Base-by-base conservation (phyloP, 2,113 vertebrate genomes). In the Cololabis saira region DNA sequence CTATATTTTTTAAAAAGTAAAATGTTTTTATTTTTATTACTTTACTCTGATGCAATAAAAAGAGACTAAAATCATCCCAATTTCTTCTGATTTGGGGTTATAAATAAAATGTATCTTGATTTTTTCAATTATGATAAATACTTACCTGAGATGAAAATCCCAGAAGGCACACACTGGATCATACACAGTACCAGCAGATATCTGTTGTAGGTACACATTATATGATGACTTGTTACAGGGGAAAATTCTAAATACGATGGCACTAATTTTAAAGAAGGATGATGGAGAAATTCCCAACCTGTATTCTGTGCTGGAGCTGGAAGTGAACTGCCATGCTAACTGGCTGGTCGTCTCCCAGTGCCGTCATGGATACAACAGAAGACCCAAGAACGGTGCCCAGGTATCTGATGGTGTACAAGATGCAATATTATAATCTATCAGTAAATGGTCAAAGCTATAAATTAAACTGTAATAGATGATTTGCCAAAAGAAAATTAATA, bases 131-230 rank as follows among this genome's bases (percentile, higher is more conserved):
- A 24, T 48, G 2, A n/a, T 17, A 27, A 0, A 13, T 64, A 70
- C 92, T 90, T 64, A 94, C 93, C 1, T 84, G 24, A 92, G 81
- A 30, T 84, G 79, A 74, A 92, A 96, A 90, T 98, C 93, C 96
- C 96, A 98, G 84, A 96, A 99, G 50, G 93, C 95, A 50, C 96
- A 99, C 21, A 97, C 18, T 1, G 95, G 94, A 7, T 94, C 87
- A 67, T 91, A 81, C 15, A 93, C 66, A 2, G 72, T 74, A 4
- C 77, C 83, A 19, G 61, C 14, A 7, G 69, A 67, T 27, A 64
- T 82, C 91, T 93, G 55, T 17, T 27, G n/a, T 4, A 61, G 11
- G 44, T 3, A 12, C 2, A 47, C 6, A 44, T n/a, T 30, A 22
- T 22, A 47, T 3, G 45, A 47, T 7, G 43, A 47, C 16, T 3